Percentiles rank a stretch among this genome's conserved stretches.
Evolutionary conservation across 2,888 invertebrate genomes (phyloP).

Genomic region (Penaeus monodon): DNA sequence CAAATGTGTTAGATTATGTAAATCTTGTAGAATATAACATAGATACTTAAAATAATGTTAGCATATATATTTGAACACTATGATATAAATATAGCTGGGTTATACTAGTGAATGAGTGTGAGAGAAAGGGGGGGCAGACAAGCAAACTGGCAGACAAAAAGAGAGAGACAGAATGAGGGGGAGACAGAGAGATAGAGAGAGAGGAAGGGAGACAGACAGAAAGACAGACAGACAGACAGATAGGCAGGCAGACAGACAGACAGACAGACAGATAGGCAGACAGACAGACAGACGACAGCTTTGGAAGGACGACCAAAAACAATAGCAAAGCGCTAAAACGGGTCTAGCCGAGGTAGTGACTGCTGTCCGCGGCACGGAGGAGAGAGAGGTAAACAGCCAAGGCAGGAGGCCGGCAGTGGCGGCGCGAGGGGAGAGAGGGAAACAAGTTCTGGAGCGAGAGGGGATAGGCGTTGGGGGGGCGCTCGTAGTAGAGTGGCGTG

Average conservation of each 20-base stretch:
- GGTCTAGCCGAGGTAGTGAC: no score
- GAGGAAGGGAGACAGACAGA: neutral
- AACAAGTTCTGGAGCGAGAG: conserved; percentile 4
- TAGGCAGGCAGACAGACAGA: no score
- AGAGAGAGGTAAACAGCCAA: no score
- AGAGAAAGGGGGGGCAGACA: neutral
- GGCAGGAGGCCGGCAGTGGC: neutral
- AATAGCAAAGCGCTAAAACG: neutral
- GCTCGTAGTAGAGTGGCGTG: neutral
- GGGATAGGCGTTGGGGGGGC: neutral
- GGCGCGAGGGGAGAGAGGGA: neutral
- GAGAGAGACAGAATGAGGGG: neutral
- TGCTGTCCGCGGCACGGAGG: no score
- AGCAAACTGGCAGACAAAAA: neutral
- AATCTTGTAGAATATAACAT: no score
- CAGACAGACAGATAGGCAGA: no score
- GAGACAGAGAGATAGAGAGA: neutral
- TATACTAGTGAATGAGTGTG: neutral
- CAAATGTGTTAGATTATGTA: no score
- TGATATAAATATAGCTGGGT: no score
- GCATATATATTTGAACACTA: no score
- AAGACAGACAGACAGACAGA: no score
- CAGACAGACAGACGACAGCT: neutral
- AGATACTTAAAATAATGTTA: no score
- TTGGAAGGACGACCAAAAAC: neutral